Conservation (phyloP, 2,888 invertebrate genomes). For the Ganaspis brasiliensis region DNA sequence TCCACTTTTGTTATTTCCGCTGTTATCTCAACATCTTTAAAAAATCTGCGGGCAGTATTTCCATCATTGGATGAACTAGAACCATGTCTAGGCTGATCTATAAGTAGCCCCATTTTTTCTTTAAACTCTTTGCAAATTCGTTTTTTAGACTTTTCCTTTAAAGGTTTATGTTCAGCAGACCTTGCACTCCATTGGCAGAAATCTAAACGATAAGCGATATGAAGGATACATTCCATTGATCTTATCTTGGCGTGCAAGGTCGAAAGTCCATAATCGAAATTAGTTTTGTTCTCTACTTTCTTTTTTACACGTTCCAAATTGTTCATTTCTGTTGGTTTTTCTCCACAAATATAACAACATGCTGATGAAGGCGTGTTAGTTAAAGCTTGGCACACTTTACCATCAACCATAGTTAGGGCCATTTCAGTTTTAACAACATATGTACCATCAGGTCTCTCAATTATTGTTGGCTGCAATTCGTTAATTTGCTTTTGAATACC, state of each 20-base stretch:
- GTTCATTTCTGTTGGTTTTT: conserved; percentile 13
- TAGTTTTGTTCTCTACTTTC: background rate
- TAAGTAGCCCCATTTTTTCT: conserved; percentile 47
- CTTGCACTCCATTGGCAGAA: conserved; percentile 69
- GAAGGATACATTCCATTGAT: conserved; percentile 51
- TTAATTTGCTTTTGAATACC: background rate
- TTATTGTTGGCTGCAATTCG: conserved; percentile 7
- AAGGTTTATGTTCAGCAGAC: conserved; percentile 54
- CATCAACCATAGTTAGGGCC: no score
- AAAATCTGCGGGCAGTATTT: conserved; percentile 53
- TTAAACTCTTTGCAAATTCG: conserved; percentile 56
- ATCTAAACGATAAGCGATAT: conserved; percentile 65
- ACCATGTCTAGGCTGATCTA: conserved; percentile 53
- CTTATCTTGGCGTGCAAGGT: background rate
- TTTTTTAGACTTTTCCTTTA: conserved; percentile 55
- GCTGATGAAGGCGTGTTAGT: no score
- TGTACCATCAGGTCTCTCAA: background rate
- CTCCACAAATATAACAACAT: conserved; percentile 17
- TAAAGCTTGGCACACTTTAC: no score
- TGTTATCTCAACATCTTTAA: conserved; percentile 47
- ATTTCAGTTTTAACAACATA: background rate
- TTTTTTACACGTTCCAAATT: background rate
- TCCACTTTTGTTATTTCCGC: conserved; percentile 68
- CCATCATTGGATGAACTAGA: conserved; percentile 51
- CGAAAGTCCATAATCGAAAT: conserved; percentile 6